phyloP scores from a whole-genome alignment of 1,140 invertebrate genomes.

The Neodiprion virginianus region DNA sequence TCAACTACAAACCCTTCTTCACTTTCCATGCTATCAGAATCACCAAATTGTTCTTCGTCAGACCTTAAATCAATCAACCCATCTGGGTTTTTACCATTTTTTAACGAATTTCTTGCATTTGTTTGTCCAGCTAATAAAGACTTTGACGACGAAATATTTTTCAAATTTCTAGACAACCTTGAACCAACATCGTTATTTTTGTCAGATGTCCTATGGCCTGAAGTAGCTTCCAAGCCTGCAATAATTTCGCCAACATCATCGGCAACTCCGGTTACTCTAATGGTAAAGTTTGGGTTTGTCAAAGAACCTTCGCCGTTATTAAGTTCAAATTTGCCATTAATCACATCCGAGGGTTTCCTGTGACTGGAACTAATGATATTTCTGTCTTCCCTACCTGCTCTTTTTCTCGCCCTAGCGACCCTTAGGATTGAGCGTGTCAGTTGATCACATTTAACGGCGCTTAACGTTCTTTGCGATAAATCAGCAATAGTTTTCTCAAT shows the following conservation, averaged over 20 bases:
- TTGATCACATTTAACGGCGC: background rate
- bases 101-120: background rate
- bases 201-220: no score
- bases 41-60: background rate
- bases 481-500: constrained; percentile 33
- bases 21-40: no score
- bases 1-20: no score
- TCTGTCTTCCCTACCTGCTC: background rate
- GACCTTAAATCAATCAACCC: no score
- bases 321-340: background rate
- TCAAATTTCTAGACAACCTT: no score
- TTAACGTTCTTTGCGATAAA: constrained; percentile 13
- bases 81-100: no score
- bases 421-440: background rate
- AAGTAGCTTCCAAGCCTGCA: constrained; percentile 35
- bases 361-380: background rate
- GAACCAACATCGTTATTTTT: no score
- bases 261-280: constrained; percentile 46
- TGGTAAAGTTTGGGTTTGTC: constrained; percentile 37
- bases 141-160: no score
- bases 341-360: background rate
- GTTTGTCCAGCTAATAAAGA: background rate
- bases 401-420: background rate
- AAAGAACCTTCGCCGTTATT: constrained; percentile 10
- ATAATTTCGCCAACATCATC: constrained; percentile 50